These are phyloP conservation scores for Mesoclemmys tuberculata DNA, from an alignment of 2,113 vertebrate genomes.

Conservation along the genomic window DNA sequence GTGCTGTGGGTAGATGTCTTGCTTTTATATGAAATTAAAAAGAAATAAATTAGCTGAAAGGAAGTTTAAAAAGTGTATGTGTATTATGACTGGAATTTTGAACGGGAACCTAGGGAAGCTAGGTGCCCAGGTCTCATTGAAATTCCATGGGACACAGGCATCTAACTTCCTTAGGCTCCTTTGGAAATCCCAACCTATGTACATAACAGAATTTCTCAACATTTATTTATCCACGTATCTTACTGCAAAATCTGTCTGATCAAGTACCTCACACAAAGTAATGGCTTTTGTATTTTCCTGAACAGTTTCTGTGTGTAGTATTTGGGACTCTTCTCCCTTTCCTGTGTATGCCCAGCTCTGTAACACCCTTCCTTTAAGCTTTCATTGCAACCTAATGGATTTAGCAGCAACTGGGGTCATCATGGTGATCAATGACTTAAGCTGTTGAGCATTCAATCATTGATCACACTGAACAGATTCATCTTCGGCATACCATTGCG, in stretches of 20 bases:
- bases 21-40: slow-evolving; percentile 28
- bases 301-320: slow-evolving; percentile 12
- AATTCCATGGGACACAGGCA: slow-evolving; percentile 7
- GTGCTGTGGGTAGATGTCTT: neutral
- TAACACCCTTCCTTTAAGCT: neutral
- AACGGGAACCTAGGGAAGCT: neutral
- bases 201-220: neutral
- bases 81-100: neutral
- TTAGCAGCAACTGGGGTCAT: slow-evolving; percentile 54
- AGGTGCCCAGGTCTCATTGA: neutral
- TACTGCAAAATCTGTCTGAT: slow-evolving; percentile 39
- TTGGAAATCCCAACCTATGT: neutral
- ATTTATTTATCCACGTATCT: slow-evolving; percentile 32
- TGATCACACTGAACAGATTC: slow-evolving; percentile 48
- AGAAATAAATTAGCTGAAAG: slow-evolving; percentile 19
- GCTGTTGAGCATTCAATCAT: slow-evolving; percentile 3
- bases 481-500: slow-evolving; percentile 16
- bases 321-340: neutral
- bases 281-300: slow-evolving; percentile 52
- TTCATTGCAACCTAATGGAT: slow-evolving; percentile 19
- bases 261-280: neutral
- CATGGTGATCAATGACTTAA: slow-evolving; percentile 52
- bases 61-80: neutral
- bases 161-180: neutral
- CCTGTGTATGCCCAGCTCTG: neutral